Evolutionary conservation across 2,113 vertebrate genomes (phyloP).

Genomic region (Paracanthobrama guichenoti): DNA sequence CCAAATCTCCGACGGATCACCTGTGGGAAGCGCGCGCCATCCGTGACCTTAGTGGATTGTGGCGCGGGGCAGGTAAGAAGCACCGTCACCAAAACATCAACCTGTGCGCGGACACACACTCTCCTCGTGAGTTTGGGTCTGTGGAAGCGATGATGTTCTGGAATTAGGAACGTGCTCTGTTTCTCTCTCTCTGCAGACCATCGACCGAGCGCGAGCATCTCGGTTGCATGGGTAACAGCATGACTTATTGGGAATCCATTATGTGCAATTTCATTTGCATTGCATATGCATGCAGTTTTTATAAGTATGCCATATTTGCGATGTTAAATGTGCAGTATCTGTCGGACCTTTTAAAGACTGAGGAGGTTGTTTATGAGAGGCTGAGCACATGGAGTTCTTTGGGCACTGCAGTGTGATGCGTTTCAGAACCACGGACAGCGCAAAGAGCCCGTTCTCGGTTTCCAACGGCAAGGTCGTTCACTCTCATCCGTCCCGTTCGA

Average conservation of each 20-base stretch:
- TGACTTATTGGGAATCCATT: background rate
- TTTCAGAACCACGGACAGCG: slow-evolving; percentile 58
- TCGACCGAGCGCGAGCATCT: slow-evolving; percentile 1
- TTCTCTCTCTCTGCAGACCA: background rate
- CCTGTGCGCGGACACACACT: slow-evolving; percentile 8
- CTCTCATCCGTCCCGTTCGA: slow-evolving; percentile 24
- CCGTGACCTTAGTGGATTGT: background rate
- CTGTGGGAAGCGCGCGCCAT: slow-evolving; percentile 13
- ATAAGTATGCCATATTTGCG: background rate
- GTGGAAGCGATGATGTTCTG: slow-evolving; percentile 4
- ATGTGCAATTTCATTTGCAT: background rate
- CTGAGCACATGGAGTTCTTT: slow-evolving; percentile 12
- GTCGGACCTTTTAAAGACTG: background rate
- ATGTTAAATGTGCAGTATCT: background rate
- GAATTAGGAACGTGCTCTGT: background rate
- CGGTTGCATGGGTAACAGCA: background rate
- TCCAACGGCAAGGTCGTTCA: slow-evolving; percentile 40
- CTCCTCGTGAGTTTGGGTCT: slow-evolving; percentile 21
- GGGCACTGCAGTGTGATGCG: slow-evolving; percentile 42
- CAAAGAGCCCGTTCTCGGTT: slow-evolving; percentile 10
- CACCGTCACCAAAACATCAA: slow-evolving; percentile 7
- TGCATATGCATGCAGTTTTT: too few relatives aligned
- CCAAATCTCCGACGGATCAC: slow-evolving; percentile 2
- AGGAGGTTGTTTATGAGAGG: background rate
- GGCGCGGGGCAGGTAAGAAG: slow-evolving; percentile 24